These are phyloP conservation scores for Gambusia holbrooki DNA, from an alignment of 2,113 vertebrate species.

Conservation along the genomic window DNA sequence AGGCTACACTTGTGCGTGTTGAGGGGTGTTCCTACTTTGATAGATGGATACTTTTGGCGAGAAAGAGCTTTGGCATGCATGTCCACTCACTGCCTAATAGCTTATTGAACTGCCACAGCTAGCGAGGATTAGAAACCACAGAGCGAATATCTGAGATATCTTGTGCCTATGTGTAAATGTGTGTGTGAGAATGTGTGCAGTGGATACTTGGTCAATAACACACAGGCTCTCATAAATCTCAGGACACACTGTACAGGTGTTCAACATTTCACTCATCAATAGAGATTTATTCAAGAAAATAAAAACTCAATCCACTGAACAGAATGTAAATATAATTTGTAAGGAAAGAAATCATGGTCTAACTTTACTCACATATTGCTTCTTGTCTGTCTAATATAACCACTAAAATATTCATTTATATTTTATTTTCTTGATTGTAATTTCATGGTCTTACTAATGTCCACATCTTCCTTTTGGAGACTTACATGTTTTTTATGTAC, in stretches of 20 bases:
- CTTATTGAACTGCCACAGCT: conserved; percentile 78
- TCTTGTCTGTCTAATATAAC: neutral
- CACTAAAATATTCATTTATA: neutral
- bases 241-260: conserved; percentile 61
- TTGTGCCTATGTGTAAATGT: conserved; percentile 8
- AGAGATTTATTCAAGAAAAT: conserved; percentile 66
- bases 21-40: conserved; percentile 59
- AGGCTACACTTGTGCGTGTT: conserved; percentile 35
- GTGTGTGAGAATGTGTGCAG: conserved; percentile 57
- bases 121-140: conserved; percentile 75
- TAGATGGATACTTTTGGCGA: conserved; percentile 71
- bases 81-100: conserved; percentile 78
- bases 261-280: conserved; percentile 78
- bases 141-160: conserved; percentile 62
- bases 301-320: conserved; percentile 11
- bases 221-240: conserved; percentile 67
- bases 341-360: neutral
- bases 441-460: conserved; percentile 7
- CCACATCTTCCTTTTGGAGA: neutral
- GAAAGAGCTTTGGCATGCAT: conserved; percentile 72
- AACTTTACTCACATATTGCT: neutral
- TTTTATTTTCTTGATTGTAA: conserved; percentile 6
- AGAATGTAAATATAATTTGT: conserved; percentile 4
- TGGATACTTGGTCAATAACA: conserved; percentile 63
- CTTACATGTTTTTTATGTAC: neutral